Percentiles rank a stretch among this genome's conserved stretches.
phyloP scores from a whole-genome alignment of 2,797 vertebrate species.

The Xenentodon cancila region DNA sequence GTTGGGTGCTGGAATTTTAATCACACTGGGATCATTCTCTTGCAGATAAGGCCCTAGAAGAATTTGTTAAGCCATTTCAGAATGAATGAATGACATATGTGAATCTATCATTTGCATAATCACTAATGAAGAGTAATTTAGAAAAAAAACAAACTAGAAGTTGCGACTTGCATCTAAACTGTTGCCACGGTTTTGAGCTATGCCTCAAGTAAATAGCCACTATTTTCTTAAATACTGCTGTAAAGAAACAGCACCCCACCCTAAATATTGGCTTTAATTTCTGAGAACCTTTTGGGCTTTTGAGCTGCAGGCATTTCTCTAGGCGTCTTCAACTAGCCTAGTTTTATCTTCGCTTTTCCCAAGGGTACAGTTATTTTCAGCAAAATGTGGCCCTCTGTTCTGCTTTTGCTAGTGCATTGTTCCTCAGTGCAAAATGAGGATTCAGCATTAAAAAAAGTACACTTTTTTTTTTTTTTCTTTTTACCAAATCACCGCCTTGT shows the following conservation, averaged over 20 bases:
- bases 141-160: constrained; percentile 6
- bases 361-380: constrained; percentile 71
- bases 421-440: constrained; percentile 31
- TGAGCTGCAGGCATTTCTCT: constrained; percentile 49
- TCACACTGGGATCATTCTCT: background rate
- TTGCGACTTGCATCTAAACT: background rate
- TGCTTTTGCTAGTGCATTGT: constrained; percentile 43
- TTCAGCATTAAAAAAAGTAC: constrained; percentile 15
- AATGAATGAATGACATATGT: constrained; percentile 4
- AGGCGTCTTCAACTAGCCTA: constrained; percentile 62
- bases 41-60: constrained; percentile 13
- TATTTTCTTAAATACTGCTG: constrained; percentile 31
- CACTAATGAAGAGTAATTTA: constrained; percentile 10
- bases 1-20: constrained; percentile 11
- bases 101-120: constrained; percentile 10
- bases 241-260: constrained; percentile 19
- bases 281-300: constrained; percentile 31
- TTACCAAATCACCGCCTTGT: constrained; percentile 18
- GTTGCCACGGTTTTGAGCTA: constrained; percentile 34
- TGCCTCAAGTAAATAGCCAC: constrained; percentile 18
- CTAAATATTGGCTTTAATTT: constrained; percentile 27
- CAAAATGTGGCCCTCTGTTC: constrained; percentile 54
- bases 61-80: constrained; percentile 12
- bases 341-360: constrained; percentile 59
- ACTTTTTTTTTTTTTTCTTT: background rate